These are phyloP conservation scores for Cirrhinus molitorella DNA, from an alignment of 2,797 vertebrate genomes.

Conservation along the genomic window DNA sequence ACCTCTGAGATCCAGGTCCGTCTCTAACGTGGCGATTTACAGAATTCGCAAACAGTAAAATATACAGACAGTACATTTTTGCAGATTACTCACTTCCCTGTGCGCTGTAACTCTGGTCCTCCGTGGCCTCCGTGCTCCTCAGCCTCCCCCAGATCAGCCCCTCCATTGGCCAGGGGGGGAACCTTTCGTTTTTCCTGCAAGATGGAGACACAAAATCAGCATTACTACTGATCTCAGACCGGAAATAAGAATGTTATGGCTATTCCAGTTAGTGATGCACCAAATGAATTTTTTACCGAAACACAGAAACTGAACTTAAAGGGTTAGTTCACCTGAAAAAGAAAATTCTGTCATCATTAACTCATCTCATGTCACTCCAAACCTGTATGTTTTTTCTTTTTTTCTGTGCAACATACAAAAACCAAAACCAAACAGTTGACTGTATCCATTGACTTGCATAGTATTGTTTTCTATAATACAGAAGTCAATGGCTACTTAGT, in stretches of 20 bases:
- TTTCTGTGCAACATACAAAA: too few relatives aligned
- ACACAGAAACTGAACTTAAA: too few relatives aligned
- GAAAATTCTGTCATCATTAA: too few relatives aligned
- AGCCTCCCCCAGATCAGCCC: constrained; percentile 89
- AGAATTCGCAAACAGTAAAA: constrained; percentile 20
- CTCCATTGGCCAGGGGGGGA: constrained; percentile 93
- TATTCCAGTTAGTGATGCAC: background rate
- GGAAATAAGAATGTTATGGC: background rate
- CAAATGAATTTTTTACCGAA: too few relatives aligned
- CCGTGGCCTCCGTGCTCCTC: constrained; percentile 91
- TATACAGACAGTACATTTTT: background rate
- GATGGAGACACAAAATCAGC: constrained; percentile 49
- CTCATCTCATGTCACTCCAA: too few relatives aligned
- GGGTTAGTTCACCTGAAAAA: too few relatives aligned
- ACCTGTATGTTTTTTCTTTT: too few relatives aligned
- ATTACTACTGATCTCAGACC: constrained; percentile 53
- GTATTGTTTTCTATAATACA: too few relatives aligned
- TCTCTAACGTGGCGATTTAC: background rate
- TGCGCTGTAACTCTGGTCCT: constrained; percentile 94
- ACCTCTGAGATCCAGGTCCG: constrained; percentile 7
- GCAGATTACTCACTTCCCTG: constrained; percentile 86
- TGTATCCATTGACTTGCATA: too few relatives aligned
- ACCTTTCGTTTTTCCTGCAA: constrained; percentile 95
- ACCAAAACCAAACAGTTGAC: too few relatives aligned
- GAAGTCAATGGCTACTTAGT: too few relatives aligned